A percentile compares a stretch with the other conserved stretches of the same genome.
These are phyloP conservation scores for Neoarius graeffei DNA, from an alignment of 2,113 vertebrate species.

Conservation along the genomic window DNA sequence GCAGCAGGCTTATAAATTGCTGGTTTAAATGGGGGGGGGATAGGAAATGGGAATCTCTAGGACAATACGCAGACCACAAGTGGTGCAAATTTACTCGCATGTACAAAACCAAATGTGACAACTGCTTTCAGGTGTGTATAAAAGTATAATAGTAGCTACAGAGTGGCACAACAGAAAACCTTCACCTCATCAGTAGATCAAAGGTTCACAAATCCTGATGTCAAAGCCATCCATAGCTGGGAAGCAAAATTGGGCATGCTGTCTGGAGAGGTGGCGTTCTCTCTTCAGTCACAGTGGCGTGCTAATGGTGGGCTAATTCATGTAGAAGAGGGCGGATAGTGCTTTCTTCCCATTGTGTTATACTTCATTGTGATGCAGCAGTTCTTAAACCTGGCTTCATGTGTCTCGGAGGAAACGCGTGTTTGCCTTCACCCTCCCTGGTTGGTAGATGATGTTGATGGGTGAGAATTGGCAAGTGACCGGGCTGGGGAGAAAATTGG, in stretches of 20 bases:
- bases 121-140: neutral
- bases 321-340: neutral
- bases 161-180: neutral
- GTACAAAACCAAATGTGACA: too few relatives aligned
- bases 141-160: neutral
- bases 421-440: neutral
- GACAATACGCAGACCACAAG: neutral
- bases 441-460: neutral
- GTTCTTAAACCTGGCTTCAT: neutral
- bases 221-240: neutral
- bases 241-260: neutral
- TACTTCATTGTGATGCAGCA: neutral
- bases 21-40: slow-evolving; percentile 53
- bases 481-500: neutral
- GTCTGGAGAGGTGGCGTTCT: neutral
- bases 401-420: neutral
- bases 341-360: neutral
- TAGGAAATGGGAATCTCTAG: slow-evolving; percentile 5
- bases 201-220: neutral
- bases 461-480: neutral
- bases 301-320: neutral
- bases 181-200: neutral
- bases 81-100: neutral
- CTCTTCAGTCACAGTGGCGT: neutral
- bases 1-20: slow-evolving; percentile 58